Evolutionary conservation across 2,797 vertebrate species (phyloP).

Genomic region (Fundulus diaphanus): DNA sequence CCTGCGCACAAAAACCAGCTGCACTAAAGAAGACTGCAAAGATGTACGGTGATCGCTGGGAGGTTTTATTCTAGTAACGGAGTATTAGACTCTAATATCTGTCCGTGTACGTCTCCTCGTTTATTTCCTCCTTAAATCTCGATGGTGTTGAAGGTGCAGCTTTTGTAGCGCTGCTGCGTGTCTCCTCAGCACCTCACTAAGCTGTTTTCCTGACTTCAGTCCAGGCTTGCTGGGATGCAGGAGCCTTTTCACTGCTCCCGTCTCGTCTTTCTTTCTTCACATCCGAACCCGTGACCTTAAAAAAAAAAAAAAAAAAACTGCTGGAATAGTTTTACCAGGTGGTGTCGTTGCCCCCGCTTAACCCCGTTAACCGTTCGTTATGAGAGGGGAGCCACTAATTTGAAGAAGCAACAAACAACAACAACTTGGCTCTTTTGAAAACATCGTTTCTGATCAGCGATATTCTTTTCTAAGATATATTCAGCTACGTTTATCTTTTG

Average conservation of each 20-base stretch:
- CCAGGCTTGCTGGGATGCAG: constrained; percentile 17
- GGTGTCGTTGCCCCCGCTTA: constrained; percentile 12
- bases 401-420: not conserved
- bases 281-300: constrained; percentile 46
- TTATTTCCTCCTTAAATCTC: too few relatives aligned
- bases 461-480: too few relatives aligned
- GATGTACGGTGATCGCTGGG: constrained; percentile 84
- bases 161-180: constrained; percentile 5
- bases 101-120: too few relatives aligned
- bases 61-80: not conserved
- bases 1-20: constrained; percentile 95
- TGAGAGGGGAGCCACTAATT: not conserved
- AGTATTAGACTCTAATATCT: not conserved
- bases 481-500: too few relatives aligned
- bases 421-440: not conserved
- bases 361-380: constrained; percentile 12
- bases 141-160: not conserved
- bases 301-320: too few relatives aligned
- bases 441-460: not conserved
- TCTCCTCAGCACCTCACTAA: not conserved
- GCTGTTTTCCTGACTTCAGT: constrained; percentile 27
- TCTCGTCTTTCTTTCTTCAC: constrained; percentile 49
- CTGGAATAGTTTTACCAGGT: constrained; percentile 36
- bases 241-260: constrained; percentile 17
- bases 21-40: constrained; percentile 99